phyloP scores from a whole-genome alignment of 64 coral and sea anemone genomes.

The Actinia tenebrosa region DNA sequence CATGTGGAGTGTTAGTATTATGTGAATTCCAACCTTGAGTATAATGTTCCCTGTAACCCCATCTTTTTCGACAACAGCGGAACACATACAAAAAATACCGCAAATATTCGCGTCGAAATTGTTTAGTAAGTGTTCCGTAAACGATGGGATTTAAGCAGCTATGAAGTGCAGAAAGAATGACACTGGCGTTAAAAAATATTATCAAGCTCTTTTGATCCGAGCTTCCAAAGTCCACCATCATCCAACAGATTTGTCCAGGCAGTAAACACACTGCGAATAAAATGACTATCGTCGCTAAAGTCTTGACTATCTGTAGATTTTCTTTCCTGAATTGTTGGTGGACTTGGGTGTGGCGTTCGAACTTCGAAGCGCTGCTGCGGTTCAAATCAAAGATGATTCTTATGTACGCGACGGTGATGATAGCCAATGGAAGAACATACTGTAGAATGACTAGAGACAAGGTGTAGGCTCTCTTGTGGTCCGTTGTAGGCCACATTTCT shows the following conservation, averaged over 20 bases:
- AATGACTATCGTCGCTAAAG: conserved; percentile 47
- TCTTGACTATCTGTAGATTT: conserved; percentile 51
- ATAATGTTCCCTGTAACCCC: not conserved
- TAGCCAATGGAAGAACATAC: conserved; percentile 41
- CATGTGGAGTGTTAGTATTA: not conserved
- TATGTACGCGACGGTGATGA: conserved; percentile 50
- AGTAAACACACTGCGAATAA: conserved; percentile 55
- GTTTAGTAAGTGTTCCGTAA: conserved; percentile 50
- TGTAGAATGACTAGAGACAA: conserved; percentile 35
- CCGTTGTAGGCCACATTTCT: conserved; percentile 4
- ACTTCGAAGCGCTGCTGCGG: conserved; percentile 26
- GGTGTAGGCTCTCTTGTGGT: conserved; percentile 27
- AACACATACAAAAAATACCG: conserved; percentile 56
- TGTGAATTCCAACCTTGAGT: not conserved
- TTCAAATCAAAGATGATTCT: conserved; percentile 47
- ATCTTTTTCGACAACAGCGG: conserved; percentile 26
- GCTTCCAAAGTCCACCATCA: conserved; percentile 47
- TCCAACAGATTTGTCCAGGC: conserved; percentile 43
- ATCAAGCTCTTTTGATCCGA: conserved; percentile 8
- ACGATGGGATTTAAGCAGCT: conserved; percentile 63
- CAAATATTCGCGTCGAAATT: conserved; percentile 63
- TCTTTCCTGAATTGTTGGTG: conserved; percentile 40
- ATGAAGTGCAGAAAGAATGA: conserved; percentile 53
- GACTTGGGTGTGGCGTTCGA: conserved; percentile 27
- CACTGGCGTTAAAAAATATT: conserved; percentile 19